phyloP scores from a whole-genome alignment of 2,888 invertebrate genomes.

The Eupithecia subumbrata region DNA sequence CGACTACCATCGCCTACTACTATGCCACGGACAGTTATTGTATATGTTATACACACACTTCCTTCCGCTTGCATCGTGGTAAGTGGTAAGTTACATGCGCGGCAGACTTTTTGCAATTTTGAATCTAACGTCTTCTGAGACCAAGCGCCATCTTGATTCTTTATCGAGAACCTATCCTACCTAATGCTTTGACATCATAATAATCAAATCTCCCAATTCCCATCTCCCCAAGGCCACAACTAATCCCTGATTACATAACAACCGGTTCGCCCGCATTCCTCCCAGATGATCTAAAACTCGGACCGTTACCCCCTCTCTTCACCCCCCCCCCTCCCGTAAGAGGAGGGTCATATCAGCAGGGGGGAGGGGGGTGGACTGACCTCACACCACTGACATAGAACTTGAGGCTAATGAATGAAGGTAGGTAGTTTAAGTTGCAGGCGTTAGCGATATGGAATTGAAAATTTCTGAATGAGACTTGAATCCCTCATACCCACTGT shows the following conservation, averaged over 20 bases:
- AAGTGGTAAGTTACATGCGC: background rate
- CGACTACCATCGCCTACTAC: no score
- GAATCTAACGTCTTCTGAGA: background rate
- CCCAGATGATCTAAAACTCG: conserved; percentile 21
- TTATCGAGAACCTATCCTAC: background rate
- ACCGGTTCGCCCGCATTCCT: conserved; percentile 34
- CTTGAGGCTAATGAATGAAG: conserved; percentile 36
- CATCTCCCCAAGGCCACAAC: conserved; percentile 17
- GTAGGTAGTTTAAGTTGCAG: conserved; percentile 22
- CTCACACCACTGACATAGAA: conserved; percentile 35
- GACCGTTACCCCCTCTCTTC: conserved; percentile 23
- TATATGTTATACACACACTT: no score
- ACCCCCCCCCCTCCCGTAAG: background rate
- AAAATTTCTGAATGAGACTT: background rate
- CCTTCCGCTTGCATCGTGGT: background rate
- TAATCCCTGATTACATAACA: conserved; percentile 31
- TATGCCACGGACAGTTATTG: no score
- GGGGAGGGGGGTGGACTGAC: conserved; percentile 16
- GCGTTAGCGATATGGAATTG: conserved; percentile 13
- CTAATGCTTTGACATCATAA: background rate
- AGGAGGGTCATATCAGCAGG: conserved; percentile 7
- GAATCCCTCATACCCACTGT: no score
- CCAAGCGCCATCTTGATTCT: background rate
- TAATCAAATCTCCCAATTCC: background rate
- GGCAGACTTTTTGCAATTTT: background rate